Evolutionary conservation across 2,797 vertebrate genomes (phyloP), one percentile per base, ranked within the genome.

Genomic region (Halcyon chelicuti): DNA sequence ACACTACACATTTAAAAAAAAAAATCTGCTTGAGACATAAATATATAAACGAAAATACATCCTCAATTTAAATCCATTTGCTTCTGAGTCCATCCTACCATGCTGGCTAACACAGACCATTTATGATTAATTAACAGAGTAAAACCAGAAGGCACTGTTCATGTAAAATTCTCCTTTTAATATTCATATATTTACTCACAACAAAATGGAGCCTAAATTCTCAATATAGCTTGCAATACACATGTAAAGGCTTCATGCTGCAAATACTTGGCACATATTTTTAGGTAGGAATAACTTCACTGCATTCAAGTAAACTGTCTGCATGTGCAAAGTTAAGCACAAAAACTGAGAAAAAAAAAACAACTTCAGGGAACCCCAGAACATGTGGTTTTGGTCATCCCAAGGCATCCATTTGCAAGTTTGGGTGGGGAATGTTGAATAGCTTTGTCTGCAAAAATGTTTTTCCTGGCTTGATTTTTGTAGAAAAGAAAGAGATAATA

Each of bases 11-110:
- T 80, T 88, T 76, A 42, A 70, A 35, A 94, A 42, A 42, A 93
- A 95, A 91, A 58, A 51, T 51, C 68, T 67, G 63, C 18, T n/a
- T 26, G 12, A 95, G 35, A 82, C 31, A 71, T 55, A 90, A 70
- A 79, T 52, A 95, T 46, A 52, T 37, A 79, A 90, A 92, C n/a
- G 57, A 79, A 88, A 91, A 74, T 86, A 76, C 28, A 91, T 72
- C 61, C 40, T 9, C 6, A 67, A 6, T 88, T 90, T 77, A 89
- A 87, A 91, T 74, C 13, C 33, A 44, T 68, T 87, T 93, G 4
- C 20, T 96, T 90, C 35, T 60, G 54, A 84, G 65, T 78, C 78
- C 13, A 3, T 74, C 28, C 51, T 46, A 31, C 17, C n/a, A 23
- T 44, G 29, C 1, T 86, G 26, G 49, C 26, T 86, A 93, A 68